Evolutionary conservation across 1,140 invertebrate genomes (phyloP), one percentile per base, ranked within the genome.

Genomic region (Caenorhabditis remanei): DNA sequence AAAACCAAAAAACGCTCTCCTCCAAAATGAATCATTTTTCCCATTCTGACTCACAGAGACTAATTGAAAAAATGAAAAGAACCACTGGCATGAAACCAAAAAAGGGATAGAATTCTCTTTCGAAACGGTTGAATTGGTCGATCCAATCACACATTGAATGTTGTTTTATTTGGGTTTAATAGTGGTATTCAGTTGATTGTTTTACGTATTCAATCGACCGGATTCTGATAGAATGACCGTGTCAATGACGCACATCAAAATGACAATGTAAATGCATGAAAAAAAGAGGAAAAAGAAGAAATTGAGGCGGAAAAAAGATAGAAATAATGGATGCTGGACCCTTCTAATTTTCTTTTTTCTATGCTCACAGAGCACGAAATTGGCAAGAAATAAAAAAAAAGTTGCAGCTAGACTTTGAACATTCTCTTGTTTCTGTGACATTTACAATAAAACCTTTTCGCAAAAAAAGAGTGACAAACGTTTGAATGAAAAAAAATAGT

Each of bases 361-460:
- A 43, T 71, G 8, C 41, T 71, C 19, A 21, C 21, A 32, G 9
- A 21, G 21, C 61, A 63, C 61, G 46, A 71, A 61, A 16, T n/a
- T 11, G 58, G 58, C 16, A 61, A 61, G 58, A 21, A 61, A 61
- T 21, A 41, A 21, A 40, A 14, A 32, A 40, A 40, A 32, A 32
- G 32, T 32, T 32, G 32, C 32, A 32, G 32, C 40, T 67, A 53
- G 19, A 79, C 14, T 50, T 48, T 79, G 71, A 79, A 79, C 71
- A 79, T 79, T 79, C 71, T 79, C 71, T 50, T 79, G 71, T 79
- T 79, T 79, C 71, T 53, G 71, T 48, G n/a, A n/a, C n/a, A 46
- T 19, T 46, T 40, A 50, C 53, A 79, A 75, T 46, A 75, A 75
- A 32, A 75, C n/a, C 6, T n/a, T 41, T 67, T 67, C 63, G 63